Evolutionary conservation across 2,888 invertebrate genomes (phyloP).

Genomic region (Smittia aterrima): DNA sequence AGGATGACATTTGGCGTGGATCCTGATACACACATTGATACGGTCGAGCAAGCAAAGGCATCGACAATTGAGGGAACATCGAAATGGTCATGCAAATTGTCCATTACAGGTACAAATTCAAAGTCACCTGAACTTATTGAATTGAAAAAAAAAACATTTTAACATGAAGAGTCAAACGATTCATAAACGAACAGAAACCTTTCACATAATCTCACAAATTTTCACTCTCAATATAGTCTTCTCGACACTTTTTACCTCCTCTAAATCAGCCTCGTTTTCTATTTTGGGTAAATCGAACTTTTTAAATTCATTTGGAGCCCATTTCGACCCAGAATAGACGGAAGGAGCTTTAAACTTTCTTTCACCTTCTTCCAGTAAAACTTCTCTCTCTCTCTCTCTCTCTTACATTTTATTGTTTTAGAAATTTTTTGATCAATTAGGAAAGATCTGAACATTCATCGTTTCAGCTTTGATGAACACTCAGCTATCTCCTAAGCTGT

Average conservation of each 20-base stretch:
- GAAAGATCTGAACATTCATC: no score
- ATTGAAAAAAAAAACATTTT: background rate
- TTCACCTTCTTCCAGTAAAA: no score
- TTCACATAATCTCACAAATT: slow-evolving; percentile 2
- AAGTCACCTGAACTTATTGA: no score
- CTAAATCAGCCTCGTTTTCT: background rate
- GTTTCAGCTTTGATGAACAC: no score
- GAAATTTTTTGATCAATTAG: no score
- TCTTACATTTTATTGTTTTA: no score
- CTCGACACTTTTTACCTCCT: background rate
- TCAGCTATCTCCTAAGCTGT: no score
- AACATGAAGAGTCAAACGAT: background rate
- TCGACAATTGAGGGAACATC: slow-evolving; percentile 98
- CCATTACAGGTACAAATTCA: slow-evolving; percentile 84
- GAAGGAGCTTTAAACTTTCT: no score
- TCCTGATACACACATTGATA: slow-evolving; percentile 96
- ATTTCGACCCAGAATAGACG: no score
- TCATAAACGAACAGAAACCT: background rate
- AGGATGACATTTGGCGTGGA: slow-evolving; percentile 97
- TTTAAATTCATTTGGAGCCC: no score
- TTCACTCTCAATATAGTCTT: slow-evolving; percentile 1
- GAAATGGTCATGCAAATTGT: slow-evolving; percentile 99
- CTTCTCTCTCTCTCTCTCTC: no score
- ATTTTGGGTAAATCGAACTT: background rate
- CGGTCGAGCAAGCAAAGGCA: slow-evolving; percentile 95